These are phyloP conservation scores for Morone chrysops DNA, from an alignment of 2,113 vertebrate species.

Conservation along the genomic window DNA sequence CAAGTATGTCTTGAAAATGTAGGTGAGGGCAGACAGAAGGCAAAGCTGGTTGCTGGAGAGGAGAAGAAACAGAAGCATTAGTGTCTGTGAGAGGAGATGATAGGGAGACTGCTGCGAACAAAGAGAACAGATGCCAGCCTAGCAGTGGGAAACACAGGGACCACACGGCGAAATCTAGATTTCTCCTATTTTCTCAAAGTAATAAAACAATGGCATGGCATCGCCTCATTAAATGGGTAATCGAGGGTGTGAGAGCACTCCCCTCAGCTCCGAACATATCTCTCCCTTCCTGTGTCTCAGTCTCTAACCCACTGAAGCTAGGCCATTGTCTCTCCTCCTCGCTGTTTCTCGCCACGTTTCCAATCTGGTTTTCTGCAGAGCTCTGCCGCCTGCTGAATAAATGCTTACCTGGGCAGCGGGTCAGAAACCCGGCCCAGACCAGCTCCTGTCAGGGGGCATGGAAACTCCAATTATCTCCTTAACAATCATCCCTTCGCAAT, in stretches of 20 bases:
- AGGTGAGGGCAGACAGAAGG: conserved; percentile 58
- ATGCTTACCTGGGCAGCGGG: conserved; percentile 77
- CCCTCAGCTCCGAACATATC: conserved; percentile 64
- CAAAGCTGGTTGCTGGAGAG: conserved; percentile 30
- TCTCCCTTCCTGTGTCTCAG: conserved; percentile 46
- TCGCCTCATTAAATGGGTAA: conserved; percentile 83
- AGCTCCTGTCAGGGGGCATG: conserved; percentile 68
- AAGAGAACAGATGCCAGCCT: conserved; percentile 78
- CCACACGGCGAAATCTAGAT: conserved; percentile 75
- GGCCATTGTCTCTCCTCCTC: conserved; percentile 56
- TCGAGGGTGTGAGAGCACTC: conserved; percentile 78
- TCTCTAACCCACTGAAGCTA: conserved; percentile 49
- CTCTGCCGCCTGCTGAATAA: conserved; percentile 64
- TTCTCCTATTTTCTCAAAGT: conserved; percentile 77
- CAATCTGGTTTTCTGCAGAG: conserved; percentile 61
- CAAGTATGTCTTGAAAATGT: conserved; percentile 56
- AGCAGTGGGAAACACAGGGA: conserved; percentile 73
- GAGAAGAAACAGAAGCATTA: conserved; percentile 54
- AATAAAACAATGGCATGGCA: conserved; percentile 76
- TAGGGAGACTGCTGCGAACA: conserved; percentile 60
- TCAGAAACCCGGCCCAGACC: conserved; percentile 74
- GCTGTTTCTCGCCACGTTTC: conserved; percentile 58
- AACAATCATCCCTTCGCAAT: conserved; percentile 74
- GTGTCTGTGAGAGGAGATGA: conserved; percentile 69
- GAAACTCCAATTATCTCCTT: conserved; percentile 80